phyloP scores from a whole-genome alignment of 1,140 invertebrate genomes.

The Meloidogyne chitwoodi region DNA sequence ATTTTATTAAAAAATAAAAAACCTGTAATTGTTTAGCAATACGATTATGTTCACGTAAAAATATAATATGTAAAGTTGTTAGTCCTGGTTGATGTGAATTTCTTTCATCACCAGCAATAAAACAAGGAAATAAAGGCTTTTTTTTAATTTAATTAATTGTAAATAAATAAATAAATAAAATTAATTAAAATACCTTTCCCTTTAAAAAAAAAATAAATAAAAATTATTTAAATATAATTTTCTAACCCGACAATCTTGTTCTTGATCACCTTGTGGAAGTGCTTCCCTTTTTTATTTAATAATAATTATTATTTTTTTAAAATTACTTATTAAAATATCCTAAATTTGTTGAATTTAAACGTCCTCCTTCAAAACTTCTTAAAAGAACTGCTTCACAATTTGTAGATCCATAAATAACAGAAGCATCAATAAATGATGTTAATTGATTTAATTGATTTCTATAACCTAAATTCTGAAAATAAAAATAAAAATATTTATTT shows the following conservation, averaged over 20 bases:
- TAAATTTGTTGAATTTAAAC: conserved; percentile 46
- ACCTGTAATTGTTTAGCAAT: conserved; percentile 71
- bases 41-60: conserved; percentile 76
- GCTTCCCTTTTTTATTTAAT: conserved; percentile 20
- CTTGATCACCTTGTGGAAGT: conserved; percentile 46
- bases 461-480: neutral
- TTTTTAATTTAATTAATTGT: neutral
- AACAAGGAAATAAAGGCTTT: conserved; percentile 47
- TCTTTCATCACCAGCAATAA: conserved; percentile 75
- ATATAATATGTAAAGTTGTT: conserved; percentile 64
- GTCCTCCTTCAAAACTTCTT: conserved; percentile 61
- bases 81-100: conserved; percentile 87
- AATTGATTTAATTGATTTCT: conserved; percentile 62
- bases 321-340: conserved; percentile 38
- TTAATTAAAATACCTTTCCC: conserved; percentile 7
- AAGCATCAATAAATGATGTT: conserved; percentile 77
- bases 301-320: conserved; percentile 2
- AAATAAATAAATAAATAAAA: no score
- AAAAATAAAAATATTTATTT: conserved; percentile 30
- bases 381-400: conserved; percentile 71
- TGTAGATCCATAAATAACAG: conserved; percentile 75
- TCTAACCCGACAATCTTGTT: conserved; percentile 50
- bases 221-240: neutral
- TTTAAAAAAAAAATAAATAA: conserved; percentile 26
- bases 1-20: neutral